Base-by-base conservation (phyloP, 2,113 vertebrate species). In the Sterrhoptilus dennistouni region DNA sequence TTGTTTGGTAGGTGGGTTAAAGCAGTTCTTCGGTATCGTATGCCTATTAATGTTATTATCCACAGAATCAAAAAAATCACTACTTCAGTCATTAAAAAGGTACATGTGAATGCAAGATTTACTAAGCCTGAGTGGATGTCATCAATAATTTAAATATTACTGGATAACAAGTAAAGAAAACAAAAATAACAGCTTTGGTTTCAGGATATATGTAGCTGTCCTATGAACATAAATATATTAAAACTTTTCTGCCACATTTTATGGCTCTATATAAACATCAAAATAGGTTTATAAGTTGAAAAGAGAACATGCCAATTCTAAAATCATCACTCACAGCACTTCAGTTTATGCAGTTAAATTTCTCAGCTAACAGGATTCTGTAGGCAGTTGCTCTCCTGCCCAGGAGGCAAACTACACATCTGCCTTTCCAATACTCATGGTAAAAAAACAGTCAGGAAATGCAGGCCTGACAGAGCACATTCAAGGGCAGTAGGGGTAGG, bases 141-240 rank as follows among this genome's bases (percentile, higher is more conserved):
- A 97, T 94, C 92, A 97, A 96, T 96, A 93, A 95, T 97, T 93
- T 95, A 97, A 74, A 86, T 93, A 92, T 92, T 94, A 79, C 59
- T 85, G 80, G 84, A 69, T 71, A 96, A 97, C 57, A 78, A 88
- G 63, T n/a, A 95, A 95, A 93, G 91, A 96, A 97, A 96, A 97
- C 89, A 88, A 95, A 98, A 97, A 95, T 92, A 94, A 93, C 78
- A 89, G 81, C 92, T 97, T 83, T 33, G 20, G 89, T 96, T 95
- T 97, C 83, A 83, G 86, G 79, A 91, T 96, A 81, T 74, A 93
- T 75, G 64, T 85, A 94, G 84, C 95, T 94, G 89, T 91, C 79
- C 87, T 83, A 60, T 82, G 91, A 91, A 96, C 85, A 74, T 90
- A 97, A 97, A 97, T 95, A 86, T 87, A 96, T 94, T 85, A 95